Evolutionary conservation across 2,113 vertebrate genomes (phyloP).

Genomic region (Salvelinus alpinus): DNA sequence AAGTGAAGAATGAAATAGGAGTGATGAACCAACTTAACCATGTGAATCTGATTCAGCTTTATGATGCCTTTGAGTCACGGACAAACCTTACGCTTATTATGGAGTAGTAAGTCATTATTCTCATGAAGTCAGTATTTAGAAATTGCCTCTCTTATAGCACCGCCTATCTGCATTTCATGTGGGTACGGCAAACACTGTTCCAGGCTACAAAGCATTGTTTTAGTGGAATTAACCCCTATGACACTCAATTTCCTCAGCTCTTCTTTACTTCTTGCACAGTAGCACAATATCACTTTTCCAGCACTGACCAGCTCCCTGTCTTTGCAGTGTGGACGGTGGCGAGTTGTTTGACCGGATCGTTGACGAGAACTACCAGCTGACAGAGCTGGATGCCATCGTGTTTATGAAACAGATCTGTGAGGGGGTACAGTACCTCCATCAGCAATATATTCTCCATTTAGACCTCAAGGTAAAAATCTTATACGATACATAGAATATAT

Average conservation of each 20-base stretch:
- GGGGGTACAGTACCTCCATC: conserved; percentile 85
- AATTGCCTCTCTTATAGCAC: neutral
- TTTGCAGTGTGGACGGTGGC: conserved; percentile 83
- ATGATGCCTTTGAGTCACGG: conserved; percentile 87
- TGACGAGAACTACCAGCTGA: conserved; percentile 82
- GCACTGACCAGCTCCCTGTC: conserved; percentile 8
- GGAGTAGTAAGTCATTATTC: conserved; percentile 82
- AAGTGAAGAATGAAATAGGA: conserved; percentile 88
- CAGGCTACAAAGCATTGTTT: neutral
- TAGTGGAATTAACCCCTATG: neutral
- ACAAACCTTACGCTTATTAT: conserved; percentile 83
- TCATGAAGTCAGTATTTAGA: neutral
- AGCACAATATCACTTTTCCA: neutral
- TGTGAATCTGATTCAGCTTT: conserved; percentile 86
- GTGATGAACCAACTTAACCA: conserved; percentile 91
- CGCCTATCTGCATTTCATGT: neutral
- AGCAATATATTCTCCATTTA: conserved; percentile 88
- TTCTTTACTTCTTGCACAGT: neutral
- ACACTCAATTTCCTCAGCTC: neutral
- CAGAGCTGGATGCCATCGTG: conserved; percentile 83
- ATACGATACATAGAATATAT: too few species aligned
- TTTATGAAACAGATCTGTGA: conserved; percentile 88
- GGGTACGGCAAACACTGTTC: neutral
- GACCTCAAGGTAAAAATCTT: conserved; percentile 81
- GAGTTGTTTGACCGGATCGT: conserved; percentile 89